These are phyloP conservation scores for Delphinapterus leucas DNA, from an alignment of 2,113 vertebrate genomes.

Conservation along the genomic window DNA sequence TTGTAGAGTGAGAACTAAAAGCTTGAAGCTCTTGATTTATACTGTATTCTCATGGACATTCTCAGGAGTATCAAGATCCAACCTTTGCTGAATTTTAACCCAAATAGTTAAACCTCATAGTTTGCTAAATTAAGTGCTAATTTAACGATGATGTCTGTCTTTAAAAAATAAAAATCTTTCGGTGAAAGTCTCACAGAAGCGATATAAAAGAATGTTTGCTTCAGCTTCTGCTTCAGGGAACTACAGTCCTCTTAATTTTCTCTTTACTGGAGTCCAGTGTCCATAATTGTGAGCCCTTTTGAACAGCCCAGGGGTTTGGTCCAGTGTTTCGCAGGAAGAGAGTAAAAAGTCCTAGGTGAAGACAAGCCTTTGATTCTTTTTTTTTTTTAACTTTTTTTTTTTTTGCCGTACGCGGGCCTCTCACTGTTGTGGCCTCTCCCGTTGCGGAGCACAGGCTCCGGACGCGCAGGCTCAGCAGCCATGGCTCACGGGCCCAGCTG, in stretches of 20 bases:
- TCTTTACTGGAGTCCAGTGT: neutral
- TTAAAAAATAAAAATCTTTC: neutral
- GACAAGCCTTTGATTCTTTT: conserved; percentile 36
- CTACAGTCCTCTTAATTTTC: conserved; percentile 8
- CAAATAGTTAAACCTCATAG: neutral
- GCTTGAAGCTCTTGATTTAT: conserved; percentile 15
- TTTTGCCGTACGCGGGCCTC: too few relatives aligned
- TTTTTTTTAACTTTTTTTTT: too few relatives aligned
- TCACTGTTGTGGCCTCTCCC: too few relatives aligned
- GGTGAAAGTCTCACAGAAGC: neutral
- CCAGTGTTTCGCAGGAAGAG: neutral
- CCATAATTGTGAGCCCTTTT: neutral
- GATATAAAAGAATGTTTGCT: conserved; percentile 29
- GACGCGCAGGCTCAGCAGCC: too few relatives aligned
- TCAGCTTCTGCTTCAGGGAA: conserved; percentile 25
- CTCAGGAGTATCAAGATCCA: neutral
- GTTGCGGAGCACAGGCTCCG: too few relatives aligned
- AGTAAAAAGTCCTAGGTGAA: neutral
- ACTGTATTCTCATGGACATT: neutral
- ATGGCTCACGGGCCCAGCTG: too few relatives aligned
- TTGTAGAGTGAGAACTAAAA: conserved; percentile 30
- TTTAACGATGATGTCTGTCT: neutral
- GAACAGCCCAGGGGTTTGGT: neutral
- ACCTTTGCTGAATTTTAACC: neutral
- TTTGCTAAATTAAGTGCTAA: neutral